Conservation (phyloP, 1,140 invertebrate species). For the Zaprionus capensis region DNA sequence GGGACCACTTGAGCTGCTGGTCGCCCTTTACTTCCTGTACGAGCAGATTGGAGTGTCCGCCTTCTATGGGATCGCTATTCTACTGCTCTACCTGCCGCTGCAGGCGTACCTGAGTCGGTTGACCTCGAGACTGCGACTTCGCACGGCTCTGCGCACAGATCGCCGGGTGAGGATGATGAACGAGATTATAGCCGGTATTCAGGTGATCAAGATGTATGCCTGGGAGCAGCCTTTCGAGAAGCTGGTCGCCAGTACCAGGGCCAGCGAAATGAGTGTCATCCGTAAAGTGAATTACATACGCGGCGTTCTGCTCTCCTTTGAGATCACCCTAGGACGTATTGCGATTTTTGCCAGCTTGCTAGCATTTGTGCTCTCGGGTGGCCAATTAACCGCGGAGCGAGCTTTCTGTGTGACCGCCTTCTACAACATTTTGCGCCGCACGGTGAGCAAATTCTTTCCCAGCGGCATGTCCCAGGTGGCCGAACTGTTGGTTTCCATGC, state of each 20-base stretch:
- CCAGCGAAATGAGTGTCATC: conserved; percentile 86
- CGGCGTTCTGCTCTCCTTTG: conserved; percentile 89
- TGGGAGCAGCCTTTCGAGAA: conserved; percentile 92
- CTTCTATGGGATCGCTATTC: conserved; percentile 90
- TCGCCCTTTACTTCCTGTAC: conserved; percentile 90
- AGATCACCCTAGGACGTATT: conserved; percentile 90
- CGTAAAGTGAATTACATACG: conserved; percentile 88
- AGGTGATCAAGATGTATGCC: conserved; percentile 94
- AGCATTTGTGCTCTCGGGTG: conserved; percentile 89
- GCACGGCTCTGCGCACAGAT: conserved; percentile 90
- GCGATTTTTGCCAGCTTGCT: conserved; percentile 91
- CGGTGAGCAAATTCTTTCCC: conserved; percentile 90
- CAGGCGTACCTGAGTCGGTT: conserved; percentile 91
- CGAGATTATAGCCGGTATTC: conserved; percentile 94
- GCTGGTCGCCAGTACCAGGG: conserved; percentile 86
- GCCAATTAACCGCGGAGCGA: conserved; percentile 86
- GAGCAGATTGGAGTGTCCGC: conserved; percentile 85
- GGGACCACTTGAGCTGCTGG: conserved; percentile 86
- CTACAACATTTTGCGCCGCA: conserved; percentile 89
- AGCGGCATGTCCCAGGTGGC: conserved; percentile 86
- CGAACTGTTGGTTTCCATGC: conserved; percentile 88
- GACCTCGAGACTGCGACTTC: conserved; percentile 87
- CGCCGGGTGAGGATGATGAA: conserved; percentile 93
- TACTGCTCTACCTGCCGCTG: conserved; percentile 92
- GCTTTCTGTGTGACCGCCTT: conserved; percentile 90